These are phyloP conservation scores for Noturus placidus DNA, from an alignment of 2,113 vertebrate species.

Conservation along the genomic window DNA sequence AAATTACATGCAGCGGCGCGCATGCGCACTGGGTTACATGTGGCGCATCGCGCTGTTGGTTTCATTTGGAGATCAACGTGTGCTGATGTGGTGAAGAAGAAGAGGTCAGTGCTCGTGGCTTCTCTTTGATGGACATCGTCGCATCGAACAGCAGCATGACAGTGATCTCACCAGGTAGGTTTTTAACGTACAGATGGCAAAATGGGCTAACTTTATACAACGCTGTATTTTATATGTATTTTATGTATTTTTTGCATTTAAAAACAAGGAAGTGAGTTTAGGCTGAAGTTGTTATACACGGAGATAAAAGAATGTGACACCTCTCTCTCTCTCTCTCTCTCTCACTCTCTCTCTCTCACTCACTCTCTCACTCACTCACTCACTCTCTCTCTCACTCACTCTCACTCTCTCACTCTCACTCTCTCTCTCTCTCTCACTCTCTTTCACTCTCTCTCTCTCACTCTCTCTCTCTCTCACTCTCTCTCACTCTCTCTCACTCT, in stretches of 20 bases:
- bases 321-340: neutral
- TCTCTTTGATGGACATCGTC: slow-evolving; percentile 11
- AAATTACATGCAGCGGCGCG: slow-evolving; percentile 42
- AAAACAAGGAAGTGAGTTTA: slow-evolving; percentile 24
- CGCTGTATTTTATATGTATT: too few relatives aligned
- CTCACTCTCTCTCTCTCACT: too few relatives aligned
- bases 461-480: too few relatives aligned
- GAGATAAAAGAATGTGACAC: neutral
- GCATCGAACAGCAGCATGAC: neutral
- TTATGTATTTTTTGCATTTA: too few relatives aligned
- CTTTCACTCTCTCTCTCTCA: too few relatives aligned
- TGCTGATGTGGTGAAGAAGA: neutral
- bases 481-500: too few relatives aligned
- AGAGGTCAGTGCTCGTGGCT: neutral
- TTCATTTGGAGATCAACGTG: neutral
- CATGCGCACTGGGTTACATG: slow-evolving; percentile 53
- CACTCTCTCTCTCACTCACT: too few relatives aligned
- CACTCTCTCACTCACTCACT: too few relatives aligned
- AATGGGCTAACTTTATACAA: neutral
- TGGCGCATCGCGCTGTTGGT: neutral
- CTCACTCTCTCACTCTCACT: neutral
- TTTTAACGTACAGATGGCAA: neutral
- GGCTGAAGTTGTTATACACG: neutral
- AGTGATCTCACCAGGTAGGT: slow-evolving; percentile 35
- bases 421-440: too few relatives aligned